Base-by-base conservation (phyloP, 1,140 invertebrate species). In the Drosophila malerkotliana region DNA sequence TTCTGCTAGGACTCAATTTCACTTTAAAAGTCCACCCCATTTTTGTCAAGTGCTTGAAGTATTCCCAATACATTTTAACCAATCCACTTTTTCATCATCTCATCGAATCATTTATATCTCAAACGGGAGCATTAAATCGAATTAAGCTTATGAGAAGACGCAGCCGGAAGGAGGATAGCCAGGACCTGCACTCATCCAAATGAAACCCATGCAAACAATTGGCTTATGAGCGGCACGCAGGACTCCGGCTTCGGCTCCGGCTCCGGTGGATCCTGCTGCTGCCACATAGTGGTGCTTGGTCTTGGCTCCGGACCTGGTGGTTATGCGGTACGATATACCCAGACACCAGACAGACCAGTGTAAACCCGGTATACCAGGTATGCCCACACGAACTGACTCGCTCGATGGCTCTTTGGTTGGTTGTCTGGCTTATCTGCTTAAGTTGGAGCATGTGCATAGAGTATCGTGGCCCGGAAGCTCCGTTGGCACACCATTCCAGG, bases 71-170 rank as follows among this genome's bases (percentile, higher is more conserved):
- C 83, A 88, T 83, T 88, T 88, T 79, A 89, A 88, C 83, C 80
- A 90, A 90, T 90, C 77, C 82, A 81, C 73, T 90, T 90, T 90
- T 90, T 90, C 82, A 90, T 90, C 88, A 85, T 90, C 76, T 88
- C 83, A 79, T 89, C 83, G 83, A 88, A 83, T 89, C 83, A 88
- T 91, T 91, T 91, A 91, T 91, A 89, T 85, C 78, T 73, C 89
- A 90, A 90, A 85, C 84, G 84, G 89, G 89, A 91, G 89, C 72
- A 85, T 90, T 90, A 91, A 91, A 91, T 91, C 79, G 80, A 91
- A 82, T 91, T 91, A 91, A 91, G 89, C 78, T 91, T 83, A 91
- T 90, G 90, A 85, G 83, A 59, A 54, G 75, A 68, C 39, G 53
- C 67, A 67, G 76, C 72, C 71, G 72, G 72, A 62, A 63, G 73